A percentile compares a stretch with the other conserved stretches of the same genome.
Conservation (phyloP, 1,140 invertebrate species). For the Bombus breviceps region DNA sequence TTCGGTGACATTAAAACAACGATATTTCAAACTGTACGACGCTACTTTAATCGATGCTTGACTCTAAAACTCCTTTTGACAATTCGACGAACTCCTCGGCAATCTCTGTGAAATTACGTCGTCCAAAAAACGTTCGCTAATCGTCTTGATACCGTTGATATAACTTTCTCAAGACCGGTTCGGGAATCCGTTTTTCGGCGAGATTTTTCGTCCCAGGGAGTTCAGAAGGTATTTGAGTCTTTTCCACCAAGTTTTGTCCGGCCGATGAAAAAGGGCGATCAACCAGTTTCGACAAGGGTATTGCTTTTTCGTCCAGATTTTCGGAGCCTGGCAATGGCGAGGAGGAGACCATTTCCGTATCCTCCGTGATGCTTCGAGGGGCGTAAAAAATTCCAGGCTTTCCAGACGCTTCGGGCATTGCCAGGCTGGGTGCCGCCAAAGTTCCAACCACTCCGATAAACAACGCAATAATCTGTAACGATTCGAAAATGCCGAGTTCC, state of each 20-base stretch:
- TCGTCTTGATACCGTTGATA: background rate
- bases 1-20: too few relatives aligned
- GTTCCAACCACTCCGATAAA: conserved; percentile 58
- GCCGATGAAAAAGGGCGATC: conserved; percentile 39
- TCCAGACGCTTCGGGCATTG: background rate
- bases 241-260: conserved; percentile 67
- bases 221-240: conserved; percentile 46
- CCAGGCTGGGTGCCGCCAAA: conserved; percentile 30
- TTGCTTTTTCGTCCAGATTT: conserved; percentile 72
- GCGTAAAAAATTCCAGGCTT: background rate
- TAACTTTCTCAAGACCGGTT: conserved; percentile 40
- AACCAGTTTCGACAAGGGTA: conserved; percentile 68
- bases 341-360: conserved; percentile 64
- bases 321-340: conserved; percentile 59
- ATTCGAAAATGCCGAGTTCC: background rate
- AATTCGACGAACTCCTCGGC: background rate
- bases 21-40: background rate
- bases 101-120: background rate
- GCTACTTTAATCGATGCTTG: background rate
- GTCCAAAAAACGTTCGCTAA: background rate
- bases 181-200: conserved; percentile 67
- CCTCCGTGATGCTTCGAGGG: conserved; percentile 51
- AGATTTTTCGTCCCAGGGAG: conserved; percentile 65
- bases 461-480: conserved; percentile 63
- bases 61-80: background rate